Percentiles rank a stretch among this genome's conserved stretches.
Conservation (phyloP, 2,113 vertebrate genomes). For the Phrynosoma platyrhinos region DNA sequence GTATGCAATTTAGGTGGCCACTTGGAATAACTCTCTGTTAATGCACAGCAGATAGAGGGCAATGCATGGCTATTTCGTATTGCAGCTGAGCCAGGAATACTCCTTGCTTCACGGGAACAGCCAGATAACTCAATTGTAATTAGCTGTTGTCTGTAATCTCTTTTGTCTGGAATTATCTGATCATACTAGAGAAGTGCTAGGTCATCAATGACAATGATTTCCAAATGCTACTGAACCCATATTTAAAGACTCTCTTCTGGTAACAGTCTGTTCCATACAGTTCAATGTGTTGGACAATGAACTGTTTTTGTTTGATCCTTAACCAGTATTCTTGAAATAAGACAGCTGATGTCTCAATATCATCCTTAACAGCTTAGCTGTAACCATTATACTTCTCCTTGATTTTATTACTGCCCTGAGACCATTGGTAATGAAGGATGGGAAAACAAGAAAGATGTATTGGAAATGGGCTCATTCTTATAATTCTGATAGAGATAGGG, state of each 20-base stretch:
- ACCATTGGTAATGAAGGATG: neutral
- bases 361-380: no score
- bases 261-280: neutral
- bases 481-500: neutral
- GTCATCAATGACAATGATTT: neutral
- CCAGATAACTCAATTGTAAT: conserved; percentile 13
- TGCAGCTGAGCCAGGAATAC: neutral
- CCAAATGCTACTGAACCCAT: neutral
- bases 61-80: conserved; percentile 21
- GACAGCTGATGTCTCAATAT: neutral
- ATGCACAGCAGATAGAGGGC: neutral
- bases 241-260: neutral
- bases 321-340: neutral
- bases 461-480: no score
- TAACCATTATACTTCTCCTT: neutral
- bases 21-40: neutral
- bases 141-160: conserved; percentile 15
- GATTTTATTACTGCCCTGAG: neutral
- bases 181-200: neutral
- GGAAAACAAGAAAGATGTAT: no score
- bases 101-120: neutral
- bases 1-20: neutral
- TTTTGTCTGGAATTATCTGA: conserved; percentile 15
- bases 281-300: neutral
- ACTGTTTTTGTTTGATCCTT: neutral